Evolutionary conservation across 2,888 invertebrate genomes (phyloP).

Genomic region (Zele albiditarsus): DNA sequence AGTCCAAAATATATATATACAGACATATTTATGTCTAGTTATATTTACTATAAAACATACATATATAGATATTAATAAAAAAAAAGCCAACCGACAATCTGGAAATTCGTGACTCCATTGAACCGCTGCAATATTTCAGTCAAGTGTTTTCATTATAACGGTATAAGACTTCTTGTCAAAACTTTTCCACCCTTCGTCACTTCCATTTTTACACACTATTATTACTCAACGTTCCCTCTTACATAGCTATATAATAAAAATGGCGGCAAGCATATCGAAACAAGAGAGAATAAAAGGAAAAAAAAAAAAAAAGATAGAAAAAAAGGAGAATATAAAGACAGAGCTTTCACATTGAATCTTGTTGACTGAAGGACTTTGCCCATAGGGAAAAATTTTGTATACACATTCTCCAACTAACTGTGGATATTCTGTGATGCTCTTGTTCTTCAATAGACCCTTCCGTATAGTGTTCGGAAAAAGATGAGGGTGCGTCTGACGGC

Average conservation of each 20-base stretch:
- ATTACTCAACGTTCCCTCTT: neutral
- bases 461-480: neutral
- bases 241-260: constrained; percentile 8
- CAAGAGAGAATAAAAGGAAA: neutral
- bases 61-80: neutral
- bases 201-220: constrained; percentile 29
- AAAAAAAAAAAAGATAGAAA: neutral
- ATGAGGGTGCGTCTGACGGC: neutral
- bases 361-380: constrained; percentile 39
- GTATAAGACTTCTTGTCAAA: neutral
- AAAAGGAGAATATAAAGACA: neutral
- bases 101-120: neutral
- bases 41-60: neutral
- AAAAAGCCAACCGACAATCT: neutral
- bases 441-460: constrained; percentile 1
- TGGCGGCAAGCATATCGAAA: constrained; percentile 20
- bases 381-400: neutral
- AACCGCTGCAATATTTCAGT: constrained; percentile 9
- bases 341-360: constrained; percentile 32
- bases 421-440: constrained; percentile 12
- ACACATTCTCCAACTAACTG: neutral
- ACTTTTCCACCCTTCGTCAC: constrained; percentile 13
- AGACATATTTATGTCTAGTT: too few species aligned
- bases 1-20: too few species aligned
- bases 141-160: neutral